Percentiles rank a stretch among this genome's conserved stretches.
phyloP scores from a whole-genome alignment of 2,888 invertebrate genomes.

The Ametastegia equiseti region DNA sequence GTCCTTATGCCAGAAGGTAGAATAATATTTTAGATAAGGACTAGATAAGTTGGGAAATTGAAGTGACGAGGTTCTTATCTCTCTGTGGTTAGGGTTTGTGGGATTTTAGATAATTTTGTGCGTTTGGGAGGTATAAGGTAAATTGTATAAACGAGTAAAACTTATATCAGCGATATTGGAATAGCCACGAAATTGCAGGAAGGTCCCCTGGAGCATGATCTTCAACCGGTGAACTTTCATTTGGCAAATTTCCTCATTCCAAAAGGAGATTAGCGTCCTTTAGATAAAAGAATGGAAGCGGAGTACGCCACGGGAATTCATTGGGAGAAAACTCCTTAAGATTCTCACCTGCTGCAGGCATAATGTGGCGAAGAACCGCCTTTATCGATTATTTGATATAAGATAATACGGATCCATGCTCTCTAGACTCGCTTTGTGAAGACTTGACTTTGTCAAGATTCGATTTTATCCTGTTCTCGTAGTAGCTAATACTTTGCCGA shows the following conservation, averaged over 20 bases:
- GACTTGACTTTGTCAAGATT: not conserved
- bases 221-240: not conserved
- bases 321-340: slow-evolving; percentile 5
- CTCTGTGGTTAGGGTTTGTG: too few relatives aligned
- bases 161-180: not conserved
- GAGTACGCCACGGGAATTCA: slow-evolving; percentile 25
- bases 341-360: not conserved
- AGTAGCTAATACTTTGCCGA: too few relatives aligned
- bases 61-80: too few relatives aligned
- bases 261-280: slow-evolving; percentile 22
- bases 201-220: not conserved
- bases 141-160: not conserved
- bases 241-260: slow-evolving; percentile 3
- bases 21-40: too few relatives aligned
- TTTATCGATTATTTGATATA: slow-evolving; percentile 5
- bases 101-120: too few relatives aligned
- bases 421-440: not conserved
- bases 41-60: too few relatives aligned
- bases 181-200: not conserved
- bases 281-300: slow-evolving; percentile 19
- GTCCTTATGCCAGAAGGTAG: too few relatives aligned
- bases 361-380: not conserved
- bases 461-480: not conserved
- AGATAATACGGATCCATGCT: not conserved
- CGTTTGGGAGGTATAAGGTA: not conserved